Base-by-base conservation (phyloP, 2,888 invertebrate species). In the Galeopsomyia nigrocyanea region DNA sequence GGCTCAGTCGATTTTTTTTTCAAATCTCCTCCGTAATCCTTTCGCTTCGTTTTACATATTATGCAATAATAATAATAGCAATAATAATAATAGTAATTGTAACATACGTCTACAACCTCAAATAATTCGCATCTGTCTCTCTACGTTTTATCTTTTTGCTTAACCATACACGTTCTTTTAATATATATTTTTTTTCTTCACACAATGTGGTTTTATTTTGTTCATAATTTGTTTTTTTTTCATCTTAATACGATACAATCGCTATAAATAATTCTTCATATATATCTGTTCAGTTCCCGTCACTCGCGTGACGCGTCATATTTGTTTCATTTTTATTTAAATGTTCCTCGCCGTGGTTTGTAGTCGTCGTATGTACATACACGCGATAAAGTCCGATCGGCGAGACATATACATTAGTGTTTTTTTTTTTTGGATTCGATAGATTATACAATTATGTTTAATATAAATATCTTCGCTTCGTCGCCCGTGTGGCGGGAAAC, bases 61-160 rank as follows among this genome's bases (percentile, higher is more conserved):
- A 57, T 31, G 9, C 26, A 50, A 62, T 51, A 26, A 51, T 49
- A 50, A 51, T 51, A 7, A 50, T 47, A 57, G 51, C 51, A 58
- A 69, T 50, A 47, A 50, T 63, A 31, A 51, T 53, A n/a, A 53
- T 21, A 47, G 39, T 22, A 22, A 70, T 49, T 13, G 64, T 65
- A 55, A 53, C 55, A 51, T 64, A 51, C 16, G 22, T 60, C 64
- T 68, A 64, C 49, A 58, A 68, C 39, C 49, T 72, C 51, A 26
- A 72, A 60, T 72, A 72, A 72, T 64, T 74, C n/a, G 58, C 66
- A 57, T 70, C 49, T 46, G 14, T 70, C 58, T 56, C 57, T 67
- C 64, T 65, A 71, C 67, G 21, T 46, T 71, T 72, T 57, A 50
- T 69, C 21, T 72, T 56, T 58, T 62, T 51, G 62, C 46, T 21